These are phyloP conservation scores for Deilephila porcellus DNA, from an alignment of 2,888 invertebrate species.

Conservation along the genomic window DNA sequence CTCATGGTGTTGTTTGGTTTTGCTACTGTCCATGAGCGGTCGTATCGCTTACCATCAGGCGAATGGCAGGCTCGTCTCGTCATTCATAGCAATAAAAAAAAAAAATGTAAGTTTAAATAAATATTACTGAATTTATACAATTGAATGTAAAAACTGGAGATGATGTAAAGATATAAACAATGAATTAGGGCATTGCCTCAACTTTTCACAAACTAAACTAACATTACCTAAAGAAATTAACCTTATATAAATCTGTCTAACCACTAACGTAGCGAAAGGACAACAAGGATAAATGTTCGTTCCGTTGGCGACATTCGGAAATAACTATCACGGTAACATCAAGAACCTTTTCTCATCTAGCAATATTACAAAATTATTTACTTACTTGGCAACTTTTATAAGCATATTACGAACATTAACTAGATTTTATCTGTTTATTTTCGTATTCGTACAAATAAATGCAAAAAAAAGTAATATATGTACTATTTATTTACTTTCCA, in stretches of 20 bases:
- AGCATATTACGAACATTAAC: neutral
- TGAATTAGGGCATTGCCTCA: neutral
- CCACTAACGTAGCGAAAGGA: neutral
- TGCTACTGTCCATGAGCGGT: too few species aligned
- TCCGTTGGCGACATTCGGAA: neutral
- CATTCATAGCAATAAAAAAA: too few species aligned
- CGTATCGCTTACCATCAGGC: too few species aligned
- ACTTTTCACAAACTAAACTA: neutral
- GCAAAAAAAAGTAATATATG: neutral
- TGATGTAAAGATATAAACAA: too few species aligned
- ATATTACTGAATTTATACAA: too few species aligned
- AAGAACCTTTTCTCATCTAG: neutral
- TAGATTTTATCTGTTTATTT: neutral
- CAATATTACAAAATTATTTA: neutral
- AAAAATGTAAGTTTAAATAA: too few species aligned
- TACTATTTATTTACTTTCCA: too few species aligned
- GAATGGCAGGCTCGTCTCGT: too few species aligned
- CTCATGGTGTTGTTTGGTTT: too few species aligned
- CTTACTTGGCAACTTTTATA: neutral
- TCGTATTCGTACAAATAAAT: neutral
- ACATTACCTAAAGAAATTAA: neutral
- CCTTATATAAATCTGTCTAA: neutral
- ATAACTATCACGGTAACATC: neutral
- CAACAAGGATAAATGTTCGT: neutral
- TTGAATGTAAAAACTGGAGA: too few species aligned